A percentile compares a stretch with the other conserved stretches of the same genome.
These are phyloP conservation scores for Ctenoplectra terminalis DNA, from an alignment of 1,140 invertebrate species.

Conservation along the genomic window DNA sequence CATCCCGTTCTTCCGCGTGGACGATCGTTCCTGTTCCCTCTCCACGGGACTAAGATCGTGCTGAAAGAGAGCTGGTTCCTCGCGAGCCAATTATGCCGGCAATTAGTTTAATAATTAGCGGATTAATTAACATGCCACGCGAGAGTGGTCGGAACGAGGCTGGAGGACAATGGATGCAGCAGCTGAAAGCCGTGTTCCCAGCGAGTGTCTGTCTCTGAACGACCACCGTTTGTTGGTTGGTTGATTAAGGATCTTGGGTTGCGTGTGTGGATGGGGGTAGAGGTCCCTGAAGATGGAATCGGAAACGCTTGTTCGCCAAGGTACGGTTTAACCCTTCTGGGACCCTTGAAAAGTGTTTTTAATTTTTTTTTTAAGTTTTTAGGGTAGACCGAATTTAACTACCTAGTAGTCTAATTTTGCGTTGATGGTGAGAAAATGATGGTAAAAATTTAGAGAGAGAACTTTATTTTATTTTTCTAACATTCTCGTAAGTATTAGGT, in stretches of 20 bases:
- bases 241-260: constrained; percentile 10
- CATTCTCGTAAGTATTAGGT: no score
- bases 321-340: no score
- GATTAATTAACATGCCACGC: constrained; percentile 74
- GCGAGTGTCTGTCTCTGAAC: constrained; percentile 20
- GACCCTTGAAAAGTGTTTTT: no score
- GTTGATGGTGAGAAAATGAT: no score
- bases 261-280: no score
- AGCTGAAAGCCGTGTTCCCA: neutral
- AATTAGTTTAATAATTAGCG: constrained; percentile 74
- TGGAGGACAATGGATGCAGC: constrained; percentile 49
- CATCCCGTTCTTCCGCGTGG: neutral
- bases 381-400: no score
- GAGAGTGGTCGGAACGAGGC: constrained; percentile 32
- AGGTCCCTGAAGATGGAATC: neutral
- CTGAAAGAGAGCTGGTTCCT: constrained; percentile 15
- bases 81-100: constrained; percentile 68
- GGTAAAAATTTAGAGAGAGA: no score
- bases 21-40: neutral
- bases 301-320: no score
- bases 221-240: constrained; percentile 14
- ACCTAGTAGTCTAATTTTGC: no score
- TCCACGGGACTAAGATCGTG: neutral
- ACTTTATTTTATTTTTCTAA: no score
- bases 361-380: no score